Percentiles rank a stretch among this genome's conserved stretches.
Evolutionary conservation across 1,140 invertebrate genomes (phyloP).

Genomic region (Lycorma delicatula): DNA sequence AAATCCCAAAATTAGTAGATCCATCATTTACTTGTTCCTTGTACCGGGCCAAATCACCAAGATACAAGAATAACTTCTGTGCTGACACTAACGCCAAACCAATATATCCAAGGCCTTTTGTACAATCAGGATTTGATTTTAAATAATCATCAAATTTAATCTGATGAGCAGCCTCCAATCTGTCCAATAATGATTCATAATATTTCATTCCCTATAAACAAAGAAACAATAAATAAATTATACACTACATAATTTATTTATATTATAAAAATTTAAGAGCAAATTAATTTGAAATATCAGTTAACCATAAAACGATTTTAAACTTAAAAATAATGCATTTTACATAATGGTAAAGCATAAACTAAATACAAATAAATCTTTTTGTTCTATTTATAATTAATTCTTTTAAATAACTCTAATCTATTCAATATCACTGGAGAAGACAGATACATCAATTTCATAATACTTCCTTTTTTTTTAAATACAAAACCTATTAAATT

Average conservation of each 20-base stretch:
- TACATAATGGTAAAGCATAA: no score
- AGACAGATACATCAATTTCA: no score
- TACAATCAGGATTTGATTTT: conserved; percentile 35
- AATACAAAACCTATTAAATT: no score
- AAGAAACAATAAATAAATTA: conserved; percentile 12
- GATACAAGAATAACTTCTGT: conserved; percentile 79
- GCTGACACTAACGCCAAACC: conserved; percentile 70
- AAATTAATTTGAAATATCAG: no score
- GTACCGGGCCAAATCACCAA: conserved; percentile 87
- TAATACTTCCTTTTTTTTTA: no score
- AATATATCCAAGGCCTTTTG: conserved; percentile 54
- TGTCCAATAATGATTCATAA: conserved; percentile 64
- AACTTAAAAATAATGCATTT: no score
- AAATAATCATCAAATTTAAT: conserved; percentile 61
- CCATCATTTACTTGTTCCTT: conserved; percentile 70
- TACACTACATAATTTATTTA: background rate
- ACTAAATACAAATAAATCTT: no score
- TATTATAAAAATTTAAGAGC: no score
- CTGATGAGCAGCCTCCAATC: conserved; percentile 63
- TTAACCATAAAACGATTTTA: no score
- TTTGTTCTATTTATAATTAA: no score
- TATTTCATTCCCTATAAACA: conserved; percentile 53
- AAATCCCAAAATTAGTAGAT: conserved; percentile 74
- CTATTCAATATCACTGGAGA: no score
- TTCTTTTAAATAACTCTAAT: no score